phyloP scores from a whole-genome alignment of 2,113 vertebrate genomes.

The Carettochelys insculpta region DNA sequence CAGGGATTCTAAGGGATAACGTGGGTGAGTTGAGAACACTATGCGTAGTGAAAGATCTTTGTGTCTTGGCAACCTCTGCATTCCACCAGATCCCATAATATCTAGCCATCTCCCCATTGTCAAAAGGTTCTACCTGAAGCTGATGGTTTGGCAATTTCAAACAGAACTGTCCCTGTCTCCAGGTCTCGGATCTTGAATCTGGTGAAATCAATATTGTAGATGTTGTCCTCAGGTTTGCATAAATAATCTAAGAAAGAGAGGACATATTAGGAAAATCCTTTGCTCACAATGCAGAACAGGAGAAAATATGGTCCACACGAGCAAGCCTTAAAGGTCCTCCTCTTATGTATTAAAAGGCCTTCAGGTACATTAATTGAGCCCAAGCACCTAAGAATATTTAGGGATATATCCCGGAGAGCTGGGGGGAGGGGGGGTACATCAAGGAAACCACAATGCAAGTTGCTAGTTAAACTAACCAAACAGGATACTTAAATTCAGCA shows the following conservation, averaged over 20 bases:
- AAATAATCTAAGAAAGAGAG: constrained; percentile 85
- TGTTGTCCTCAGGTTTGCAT: constrained; percentile 94
- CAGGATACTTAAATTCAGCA: background rate
- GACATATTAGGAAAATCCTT: background rate
- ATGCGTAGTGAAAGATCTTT: rapidly evolving
- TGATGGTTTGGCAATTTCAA: constrained; percentile 98
- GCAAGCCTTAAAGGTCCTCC: background rate
- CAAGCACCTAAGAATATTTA: rapidly evolving
- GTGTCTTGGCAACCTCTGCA: background rate
- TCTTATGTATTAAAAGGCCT: background rate
- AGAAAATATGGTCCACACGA: rapidly evolving
- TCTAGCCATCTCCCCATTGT: rapidly evolving
- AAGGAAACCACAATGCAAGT: background rate
- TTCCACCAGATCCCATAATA: rapidly evolving
- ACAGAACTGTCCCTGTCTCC: constrained; percentile 93
- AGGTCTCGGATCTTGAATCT: constrained; percentile 98
- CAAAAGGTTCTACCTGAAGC: constrained; percentile 77
- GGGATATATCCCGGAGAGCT: background rate
- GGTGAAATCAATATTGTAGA: constrained; percentile 96
- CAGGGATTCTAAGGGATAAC: no score
- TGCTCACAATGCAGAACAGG: background rate
- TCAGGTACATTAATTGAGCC: background rate
- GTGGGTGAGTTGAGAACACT: background rate
- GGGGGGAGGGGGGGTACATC: background rate
- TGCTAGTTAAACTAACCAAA: background rate